phyloP scores from a whole-genome alignment of 2,797 vertebrate genomes.

The Neostethus bicornis region DNA sequence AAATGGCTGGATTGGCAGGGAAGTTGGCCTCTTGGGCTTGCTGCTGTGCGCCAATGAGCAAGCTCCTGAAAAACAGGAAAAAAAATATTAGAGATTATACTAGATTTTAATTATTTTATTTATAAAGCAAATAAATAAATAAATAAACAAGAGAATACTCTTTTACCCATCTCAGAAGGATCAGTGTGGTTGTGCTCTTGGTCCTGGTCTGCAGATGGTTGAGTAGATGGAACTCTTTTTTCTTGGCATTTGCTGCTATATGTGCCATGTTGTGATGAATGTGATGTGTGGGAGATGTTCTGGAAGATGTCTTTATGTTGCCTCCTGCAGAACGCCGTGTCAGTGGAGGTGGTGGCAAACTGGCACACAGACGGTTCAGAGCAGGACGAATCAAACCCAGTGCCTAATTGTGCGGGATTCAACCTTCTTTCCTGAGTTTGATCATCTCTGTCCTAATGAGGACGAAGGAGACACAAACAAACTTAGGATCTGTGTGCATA shows the following conservation, averaged over 20 bases:
- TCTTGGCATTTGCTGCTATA: conserved; percentile 75
- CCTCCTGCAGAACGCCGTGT: conserved; percentile 80
- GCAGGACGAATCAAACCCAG: conserved; percentile 14
- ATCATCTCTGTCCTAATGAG: conserved; percentile 44
- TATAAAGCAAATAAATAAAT: background rate
- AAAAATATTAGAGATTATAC: background rate
- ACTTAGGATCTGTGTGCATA: too few relatives aligned
- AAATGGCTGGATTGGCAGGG: conserved; percentile 94
- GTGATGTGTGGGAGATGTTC: conserved; percentile 67
- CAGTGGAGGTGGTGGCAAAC: conserved; percentile 83
- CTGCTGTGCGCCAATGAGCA: conserved; percentile 83
- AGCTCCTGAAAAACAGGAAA: conserved; percentile 48
- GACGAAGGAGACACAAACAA: conserved; percentile 12
- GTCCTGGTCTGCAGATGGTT: conserved; percentile 41
- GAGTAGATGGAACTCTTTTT: conserved; percentile 29
- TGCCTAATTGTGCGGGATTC: conserved; percentile 16
- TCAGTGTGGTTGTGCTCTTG: conserved; percentile 30
- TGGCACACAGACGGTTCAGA: conserved; percentile 51
- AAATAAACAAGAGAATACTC: background rate
- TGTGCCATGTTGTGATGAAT: conserved; percentile 82
- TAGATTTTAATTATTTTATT: background rate
- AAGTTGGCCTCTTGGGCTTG: conserved; percentile 94
- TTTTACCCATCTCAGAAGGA: conserved; percentile 40
- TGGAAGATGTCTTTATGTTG: conserved; percentile 52
- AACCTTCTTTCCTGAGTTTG: conserved; percentile 27